Evolutionary conservation across 2,797 vertebrate species (phyloP), one percentile per base, ranked within the genome.

Genomic region (Cossypha caffra): DNA sequence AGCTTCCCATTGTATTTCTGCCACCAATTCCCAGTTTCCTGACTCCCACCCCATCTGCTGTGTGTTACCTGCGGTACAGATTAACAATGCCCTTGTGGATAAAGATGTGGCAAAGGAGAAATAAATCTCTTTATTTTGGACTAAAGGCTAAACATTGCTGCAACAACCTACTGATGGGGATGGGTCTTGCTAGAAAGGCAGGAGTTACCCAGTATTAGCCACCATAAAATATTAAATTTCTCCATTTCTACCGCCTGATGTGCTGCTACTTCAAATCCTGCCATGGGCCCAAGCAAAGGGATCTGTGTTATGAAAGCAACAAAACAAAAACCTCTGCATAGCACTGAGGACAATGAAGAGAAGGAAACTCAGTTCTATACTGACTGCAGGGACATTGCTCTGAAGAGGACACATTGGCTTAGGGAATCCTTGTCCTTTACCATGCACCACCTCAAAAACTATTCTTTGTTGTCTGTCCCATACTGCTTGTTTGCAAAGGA

Each of bases 31-130:
- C 38, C 61, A 29, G 2, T 42, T 84, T 45, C 28, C 33, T 68
- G 24, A n/a, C 28, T 40, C 24, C 37, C 17, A n/a, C 11, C 25
- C 24, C 11, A 77, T 0, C 13, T 0, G 0, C 13, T 57, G 11
- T 8, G 28, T 5, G 0, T 25, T 78, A 47, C 14, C 63, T 73
- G 38, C 0, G 2, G 15, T 35, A 52, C 16, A 63, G 7, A 16
- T 69, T 40, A 33, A 35, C 45, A 29, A 17, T 3, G 2, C 7
- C n/a, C 37, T 45, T 10, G 20, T 9, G 26, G n/a, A 7, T 38
- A 76, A 76, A 59, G 25, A n/a, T 62, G 12, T 20, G 25, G n/a
- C 12, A 2, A 61, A 75, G 38, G 54, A 78, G 73, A 77, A 78
- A 57, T 9, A 47, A 31, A 10, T 24, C 16, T 16, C 16, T 57